Evolutionary conservation across 1,140 invertebrate species (phyloP), one percentile per base, ranked within the genome.

Genomic region (Caenorhabditis briggsae): DNA sequence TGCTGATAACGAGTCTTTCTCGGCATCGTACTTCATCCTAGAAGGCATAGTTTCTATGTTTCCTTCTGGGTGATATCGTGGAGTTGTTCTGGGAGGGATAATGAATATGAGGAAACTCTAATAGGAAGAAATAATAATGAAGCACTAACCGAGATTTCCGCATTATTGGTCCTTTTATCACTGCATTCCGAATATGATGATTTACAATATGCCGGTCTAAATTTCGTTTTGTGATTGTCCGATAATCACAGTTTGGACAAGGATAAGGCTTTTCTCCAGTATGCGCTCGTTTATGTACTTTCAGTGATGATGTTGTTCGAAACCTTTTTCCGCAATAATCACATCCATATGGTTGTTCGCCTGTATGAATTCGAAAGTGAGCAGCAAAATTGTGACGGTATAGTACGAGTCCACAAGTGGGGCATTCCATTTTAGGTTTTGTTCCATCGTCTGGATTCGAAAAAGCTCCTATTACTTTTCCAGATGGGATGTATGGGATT

Each of bases 211-310:
- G 91, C 11, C 91, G 87, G 70, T 91, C 89, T 12, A 91, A 82
- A 89, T 91, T 91, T 20, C 90, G 82, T 78, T 91, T 91, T n/a
- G 91, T 92, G 88, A 97, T 98, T 7, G 97, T 97, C 0, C 97
- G 96, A 93, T 99, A 99, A 11, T 96, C 95, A 93, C 97, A 99
- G 92, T 96, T 95, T 2, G 96, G 96, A 93, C 97, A 99, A 91
- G 96, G 96, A 94, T 99, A 99, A 0, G 97, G 97, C 92, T 98
- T 98, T 93, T 98, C 97, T 1, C 97, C 97, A 0, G 97, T 98
- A 93, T 99, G 97, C 0, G 88, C 89, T 50, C 90, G 70, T 55
- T 84, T 83, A 65, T 91, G 90, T 1, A 91, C 90, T 55, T 87
- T 90, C 25, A 90, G 61, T 18, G 90, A 88, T n/a, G 91, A 92